phyloP scores from a whole-genome alignment of 2,888 invertebrate genomes.

The Alloplasta piceator region DNA sequence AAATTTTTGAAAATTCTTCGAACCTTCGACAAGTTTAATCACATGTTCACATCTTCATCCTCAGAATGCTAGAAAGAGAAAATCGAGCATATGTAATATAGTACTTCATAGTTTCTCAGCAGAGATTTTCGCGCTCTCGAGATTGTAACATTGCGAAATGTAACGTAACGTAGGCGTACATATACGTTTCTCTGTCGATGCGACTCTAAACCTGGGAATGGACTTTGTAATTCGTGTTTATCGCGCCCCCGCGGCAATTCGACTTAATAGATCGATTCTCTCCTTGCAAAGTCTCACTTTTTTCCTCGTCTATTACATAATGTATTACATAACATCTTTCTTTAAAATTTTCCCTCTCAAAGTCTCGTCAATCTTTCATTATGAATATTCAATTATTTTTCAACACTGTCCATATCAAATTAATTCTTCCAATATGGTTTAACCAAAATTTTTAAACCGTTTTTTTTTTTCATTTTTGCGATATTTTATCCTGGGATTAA shows the following conservation, averaged over 20 bases:
- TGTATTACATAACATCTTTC: conserved; percentile 14
- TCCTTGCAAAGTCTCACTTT: neutral
- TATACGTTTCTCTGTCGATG: conserved; percentile 21
- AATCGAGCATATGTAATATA: too few relatives aligned
- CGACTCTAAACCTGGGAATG: conserved; percentile 51
- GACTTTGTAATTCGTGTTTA: conserved; percentile 42
- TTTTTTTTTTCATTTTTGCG: neutral
- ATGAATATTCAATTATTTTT: too few relatives aligned
- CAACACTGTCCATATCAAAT: too few relatives aligned
- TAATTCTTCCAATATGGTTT: too few relatives aligned
- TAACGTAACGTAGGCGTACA: conserved; percentile 7
- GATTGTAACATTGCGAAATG: too few relatives aligned
- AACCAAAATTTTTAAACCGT: neutral
- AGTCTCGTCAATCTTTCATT: too few relatives aligned
- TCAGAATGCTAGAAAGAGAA: too few relatives aligned
- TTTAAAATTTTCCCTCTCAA: neutral
- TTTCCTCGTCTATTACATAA: conserved; percentile 24
- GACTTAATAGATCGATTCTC: conserved; percentile 1
- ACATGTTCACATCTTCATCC: too few relatives aligned
- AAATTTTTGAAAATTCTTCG: too few relatives aligned
- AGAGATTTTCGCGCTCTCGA: too few relatives aligned
- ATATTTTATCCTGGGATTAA: neutral
- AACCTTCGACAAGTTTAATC: too few relatives aligned
- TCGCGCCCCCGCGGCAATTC: conserved; percentile 36
- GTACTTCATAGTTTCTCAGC: too few relatives aligned